A percentile compares a stretch with the other conserved stretches of the same genome.
Conservation (phyloP, 2,113 vertebrate genomes). For the Orthochromis malagaraziensis region DNA sequence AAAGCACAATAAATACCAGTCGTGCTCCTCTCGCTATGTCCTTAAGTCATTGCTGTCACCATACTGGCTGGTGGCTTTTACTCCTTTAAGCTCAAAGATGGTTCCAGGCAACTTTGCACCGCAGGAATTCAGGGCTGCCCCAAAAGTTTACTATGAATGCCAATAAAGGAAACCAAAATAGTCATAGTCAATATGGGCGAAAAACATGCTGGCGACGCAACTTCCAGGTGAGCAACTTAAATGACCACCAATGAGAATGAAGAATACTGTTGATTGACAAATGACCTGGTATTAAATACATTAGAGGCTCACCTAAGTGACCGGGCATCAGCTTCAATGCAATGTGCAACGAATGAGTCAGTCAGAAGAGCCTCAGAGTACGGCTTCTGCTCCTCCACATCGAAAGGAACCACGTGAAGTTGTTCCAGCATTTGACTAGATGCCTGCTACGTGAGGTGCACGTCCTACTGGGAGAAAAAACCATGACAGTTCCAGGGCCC, state of each 20-base stretch:
- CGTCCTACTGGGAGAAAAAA: background rate
- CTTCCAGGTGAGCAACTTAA: background rate
- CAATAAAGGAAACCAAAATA: background rate
- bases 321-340: background rate
- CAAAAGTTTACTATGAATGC: background rate
- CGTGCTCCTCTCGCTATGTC: background rate
- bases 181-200: background rate
- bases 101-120: background rate
- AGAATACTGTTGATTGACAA: background rate
- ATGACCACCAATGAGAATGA: background rate
- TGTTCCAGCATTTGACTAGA: background rate
- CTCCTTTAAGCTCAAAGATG: background rate
- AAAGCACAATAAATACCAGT: background rate
- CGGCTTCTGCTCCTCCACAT: background rate
- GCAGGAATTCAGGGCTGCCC: background rate
- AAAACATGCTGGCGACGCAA: background rate
- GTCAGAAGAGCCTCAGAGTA: background rate
- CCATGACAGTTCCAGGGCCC: fast-evolving
- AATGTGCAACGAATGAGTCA: background rate
- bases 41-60: background rate
- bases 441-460: background rate
- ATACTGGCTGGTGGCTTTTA: background rate
- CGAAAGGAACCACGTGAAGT: background rate
- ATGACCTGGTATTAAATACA: background rate
- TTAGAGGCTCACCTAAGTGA: background rate